Evolutionary conservation across 2,797 vertebrate species (phyloP).

Genomic region (Mycteria americana): DNA sequence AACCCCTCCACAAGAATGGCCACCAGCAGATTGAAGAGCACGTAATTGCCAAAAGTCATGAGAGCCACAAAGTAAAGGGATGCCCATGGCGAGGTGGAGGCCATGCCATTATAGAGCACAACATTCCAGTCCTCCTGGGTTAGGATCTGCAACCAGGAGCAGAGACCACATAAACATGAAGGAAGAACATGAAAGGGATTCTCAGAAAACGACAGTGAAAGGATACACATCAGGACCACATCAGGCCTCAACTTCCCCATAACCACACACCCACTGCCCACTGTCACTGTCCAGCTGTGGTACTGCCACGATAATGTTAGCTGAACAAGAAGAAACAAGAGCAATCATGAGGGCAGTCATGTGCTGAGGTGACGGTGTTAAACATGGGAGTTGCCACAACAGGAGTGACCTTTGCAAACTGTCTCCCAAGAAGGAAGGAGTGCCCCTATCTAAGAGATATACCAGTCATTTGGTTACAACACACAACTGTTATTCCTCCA

Average conservation of each 20-base stretch:
- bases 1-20: conserved; percentile 98
- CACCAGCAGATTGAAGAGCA: conserved; percentile 96
- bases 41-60: conserved; percentile 99
- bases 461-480: background rate
- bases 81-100: conserved; percentile 93
- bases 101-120: conserved; percentile 98
- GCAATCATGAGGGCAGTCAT: background rate
- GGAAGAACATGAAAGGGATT: background rate
- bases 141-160: conserved; percentile 81
- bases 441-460: background rate
- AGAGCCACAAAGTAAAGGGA: conserved; percentile 97
- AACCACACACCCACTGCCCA: background rate
- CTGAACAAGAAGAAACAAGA: background rate
- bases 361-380: background rate
- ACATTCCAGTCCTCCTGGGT: conserved; percentile 99
- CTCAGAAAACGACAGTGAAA: background rate
- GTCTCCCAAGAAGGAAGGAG: background rate
- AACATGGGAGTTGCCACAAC: background rate
- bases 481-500: background rate
- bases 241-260: background rate
- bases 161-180: background rate
- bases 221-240: background rate
- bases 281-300: background rate
- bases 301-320: background rate
- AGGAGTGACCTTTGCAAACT: background rate